A percentile compares a stretch with the other conserved stretches of the same genome.
Conservation (phyloP, 2,888 invertebrate species). For the Elaeidobius kamerunicus region DNA sequence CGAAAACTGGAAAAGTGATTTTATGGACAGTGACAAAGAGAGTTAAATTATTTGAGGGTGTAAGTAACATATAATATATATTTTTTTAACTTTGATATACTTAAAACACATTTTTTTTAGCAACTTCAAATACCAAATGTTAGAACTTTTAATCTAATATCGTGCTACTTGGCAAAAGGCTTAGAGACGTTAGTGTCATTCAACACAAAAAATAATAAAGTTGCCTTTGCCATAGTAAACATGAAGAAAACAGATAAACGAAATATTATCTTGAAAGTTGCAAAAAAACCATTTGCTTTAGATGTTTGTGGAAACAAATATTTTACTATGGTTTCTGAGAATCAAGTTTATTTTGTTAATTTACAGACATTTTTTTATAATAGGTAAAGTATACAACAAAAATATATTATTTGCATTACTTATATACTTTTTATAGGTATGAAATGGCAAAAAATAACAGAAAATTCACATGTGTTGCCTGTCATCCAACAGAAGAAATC, state of each 20-base stretch:
- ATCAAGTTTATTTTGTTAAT: slow-evolving; percentile 35
- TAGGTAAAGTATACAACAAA: slow-evolving; percentile 20
- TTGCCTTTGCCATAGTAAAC: slow-evolving; percentile 34
- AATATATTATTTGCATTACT: neutral
- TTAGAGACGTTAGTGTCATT: slow-evolving; percentile 37
- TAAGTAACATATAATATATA: slow-evolving; percentile 37
- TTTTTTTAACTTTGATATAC: neutral
- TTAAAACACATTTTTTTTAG: slow-evolving; percentile 32
- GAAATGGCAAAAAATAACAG: slow-evolving; percentile 35
- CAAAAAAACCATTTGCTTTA: slow-evolving; percentile 29
- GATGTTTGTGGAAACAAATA: slow-evolving; percentile 36
- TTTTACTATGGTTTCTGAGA: slow-evolving; percentile 37
- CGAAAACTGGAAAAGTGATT: slow-evolving; percentile 54
- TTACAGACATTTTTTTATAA: slow-evolving; percentile 33
- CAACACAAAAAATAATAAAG: slow-evolving; percentile 21
- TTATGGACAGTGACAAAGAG: slow-evolving; percentile 56
- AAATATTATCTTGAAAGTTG: slow-evolving; percentile 27
- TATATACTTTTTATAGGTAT: slow-evolving; percentile 14
- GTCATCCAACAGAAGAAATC: slow-evolving; percentile 63
- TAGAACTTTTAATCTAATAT: slow-evolving; percentile 35
- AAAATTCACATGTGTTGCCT: slow-evolving; percentile 60
- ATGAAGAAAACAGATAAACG: slow-evolving; percentile 28
- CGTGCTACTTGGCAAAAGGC: slow-evolving; percentile 31
- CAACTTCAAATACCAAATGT: slow-evolving; percentile 32
- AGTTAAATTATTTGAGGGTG: slow-evolving; percentile 49